Evolutionary conservation across 2,888 invertebrate genomes (phyloP).

Genomic region (Pheosia tremula): DNA sequence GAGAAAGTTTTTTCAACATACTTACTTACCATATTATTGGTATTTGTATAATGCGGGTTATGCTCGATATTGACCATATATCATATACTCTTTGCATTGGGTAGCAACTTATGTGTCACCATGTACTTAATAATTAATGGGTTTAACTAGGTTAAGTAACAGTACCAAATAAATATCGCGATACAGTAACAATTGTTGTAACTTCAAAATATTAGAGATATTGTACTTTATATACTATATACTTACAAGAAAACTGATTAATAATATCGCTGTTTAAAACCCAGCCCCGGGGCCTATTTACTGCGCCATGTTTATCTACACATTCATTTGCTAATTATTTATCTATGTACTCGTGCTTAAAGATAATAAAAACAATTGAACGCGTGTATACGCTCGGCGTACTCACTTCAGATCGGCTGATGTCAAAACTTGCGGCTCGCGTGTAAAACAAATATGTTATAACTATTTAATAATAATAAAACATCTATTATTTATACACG

Average conservation of each 20-base stretch:
- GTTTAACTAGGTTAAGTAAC: too few relatives aligned
- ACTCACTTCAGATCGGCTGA: constrained; percentile 33
- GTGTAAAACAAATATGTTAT: constrained; percentile 5
- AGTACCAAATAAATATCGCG: too few relatives aligned
- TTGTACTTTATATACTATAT: not conserved
- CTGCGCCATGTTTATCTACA: constrained; percentile 28
- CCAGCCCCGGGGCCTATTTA: constrained; percentile 32
- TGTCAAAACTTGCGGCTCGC: constrained; percentile 11
- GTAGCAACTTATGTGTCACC: too few relatives aligned
- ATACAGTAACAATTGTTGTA: too few relatives aligned
- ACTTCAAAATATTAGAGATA: too few relatives aligned
- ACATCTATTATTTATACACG: constrained; percentile 30
- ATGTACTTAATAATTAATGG: too few relatives aligned
- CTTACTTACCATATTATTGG: too few relatives aligned
- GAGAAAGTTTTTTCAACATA: too few relatives aligned
- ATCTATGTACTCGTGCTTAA: constrained; percentile 1
- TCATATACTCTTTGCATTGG: too few relatives aligned
- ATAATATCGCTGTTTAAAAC: not conserved
- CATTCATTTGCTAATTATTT: constrained; percentile 22
- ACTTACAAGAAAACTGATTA: not conserved
- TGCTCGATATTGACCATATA: too few relatives aligned
- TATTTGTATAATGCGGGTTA: too few relatives aligned
- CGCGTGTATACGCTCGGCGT: constrained; percentile 7
- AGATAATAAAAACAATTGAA: constrained; percentile 16
- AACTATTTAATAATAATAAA: constrained; percentile 13